phyloP scores from a whole-genome alignment of 2,113 vertebrate genomes.

The Gymnogyps californianus region DNA sequence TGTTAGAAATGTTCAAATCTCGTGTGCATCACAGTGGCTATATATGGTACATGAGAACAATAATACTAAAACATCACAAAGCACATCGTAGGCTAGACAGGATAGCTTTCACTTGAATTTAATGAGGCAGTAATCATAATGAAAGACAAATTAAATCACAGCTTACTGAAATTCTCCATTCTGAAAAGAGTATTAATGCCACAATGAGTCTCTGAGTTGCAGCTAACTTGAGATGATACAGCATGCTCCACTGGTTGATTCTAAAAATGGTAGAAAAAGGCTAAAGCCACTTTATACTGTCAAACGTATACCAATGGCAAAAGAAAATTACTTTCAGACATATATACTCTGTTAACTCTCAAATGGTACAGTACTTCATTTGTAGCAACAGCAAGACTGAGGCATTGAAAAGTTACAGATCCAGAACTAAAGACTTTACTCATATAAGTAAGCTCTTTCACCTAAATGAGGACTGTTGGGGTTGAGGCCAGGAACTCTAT shows the following conservation, averaged over 20 bases:
- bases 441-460: not conserved
- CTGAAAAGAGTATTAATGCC: constrained; percentile 34
- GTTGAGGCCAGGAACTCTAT: not conserved
- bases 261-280: constrained; percentile 15
- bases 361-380: not conserved
- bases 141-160: constrained; percentile 42
- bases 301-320: not conserved
- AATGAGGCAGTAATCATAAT: constrained; percentile 52
- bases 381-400: not conserved
- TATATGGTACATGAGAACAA: not conserved
- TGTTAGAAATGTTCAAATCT: not conserved
- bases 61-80: not conserved
- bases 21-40: not conserved
- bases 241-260: constrained; percentile 24
- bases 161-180: constrained; percentile 32
- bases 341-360: not conserved
- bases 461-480: not conserved
- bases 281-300: constrained; percentile 3
- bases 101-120: constrained; percentile 46
- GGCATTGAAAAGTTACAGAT: not conserved
- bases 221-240: constrained; percentile 1
- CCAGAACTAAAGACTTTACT: not conserved
- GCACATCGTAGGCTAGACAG: not conserved
- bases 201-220: constrained; percentile 1
- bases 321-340: not conserved